Evolutionary conservation across 2,797 vertebrate species (phyloP).

Genomic region (Cyclopterus lumpus): DNA sequence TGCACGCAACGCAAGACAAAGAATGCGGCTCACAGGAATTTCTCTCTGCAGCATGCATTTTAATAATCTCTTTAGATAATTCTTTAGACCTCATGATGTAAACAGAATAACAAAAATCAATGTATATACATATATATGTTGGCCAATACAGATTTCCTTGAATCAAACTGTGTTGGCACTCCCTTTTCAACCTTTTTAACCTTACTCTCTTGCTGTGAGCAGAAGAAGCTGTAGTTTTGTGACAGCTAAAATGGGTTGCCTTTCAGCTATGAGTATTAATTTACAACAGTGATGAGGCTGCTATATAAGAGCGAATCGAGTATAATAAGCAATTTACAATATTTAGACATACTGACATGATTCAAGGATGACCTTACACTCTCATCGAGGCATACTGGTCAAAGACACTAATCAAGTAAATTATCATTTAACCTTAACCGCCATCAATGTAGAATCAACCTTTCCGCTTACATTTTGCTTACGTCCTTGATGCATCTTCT

Average conservation of each 20-base stretch:
- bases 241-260: background rate
- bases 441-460: conserved; percentile 13
- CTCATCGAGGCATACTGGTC: background rate
- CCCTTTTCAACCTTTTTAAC: background rate
- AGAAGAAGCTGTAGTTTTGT: background rate
- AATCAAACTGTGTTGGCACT: background rate
- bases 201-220: background rate
- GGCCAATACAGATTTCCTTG: background rate
- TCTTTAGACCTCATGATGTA: background rate
- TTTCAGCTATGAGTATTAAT: background rate
- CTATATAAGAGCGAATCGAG: background rate
- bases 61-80: background rate
- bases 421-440: conserved; percentile 9
- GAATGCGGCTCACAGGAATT: background rate
- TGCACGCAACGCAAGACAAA: background rate
- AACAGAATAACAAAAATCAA: background rate
- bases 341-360: background rate
- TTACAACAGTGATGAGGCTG: background rate
- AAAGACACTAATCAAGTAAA: conserved; percentile 12
- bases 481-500: conserved; percentile 35
- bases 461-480: conserved; percentile 19
- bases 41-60: background rate
- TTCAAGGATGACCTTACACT: background rate
- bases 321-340: background rate
- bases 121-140: too few relatives aligned